Evolutionary conservation across 2,113 vertebrate species (phyloP).

Genomic region (Australoheros scitulus): DNA sequence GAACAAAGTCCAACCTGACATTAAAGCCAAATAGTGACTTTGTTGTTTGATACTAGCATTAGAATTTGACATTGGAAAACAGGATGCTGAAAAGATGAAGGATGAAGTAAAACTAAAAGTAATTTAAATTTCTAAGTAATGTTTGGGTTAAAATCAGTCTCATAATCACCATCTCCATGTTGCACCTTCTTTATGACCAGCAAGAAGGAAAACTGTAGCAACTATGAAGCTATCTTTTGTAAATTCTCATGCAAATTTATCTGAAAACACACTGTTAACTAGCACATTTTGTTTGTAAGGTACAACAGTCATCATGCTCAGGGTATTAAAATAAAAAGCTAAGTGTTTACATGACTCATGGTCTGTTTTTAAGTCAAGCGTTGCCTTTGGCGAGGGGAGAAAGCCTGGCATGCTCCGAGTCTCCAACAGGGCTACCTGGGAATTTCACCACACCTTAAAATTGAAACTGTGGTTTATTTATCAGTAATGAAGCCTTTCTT

Average conservation of each 20-base stretch:
- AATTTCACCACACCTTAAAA: slow-evolving; percentile 1
- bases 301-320: neutral
- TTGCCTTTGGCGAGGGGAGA: slow-evolving; percentile 17
- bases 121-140: too few relatives aligned
- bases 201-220: neutral
- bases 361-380: slow-evolving; percentile 5
- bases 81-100: neutral
- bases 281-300: neutral
- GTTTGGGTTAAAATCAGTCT: neutral
- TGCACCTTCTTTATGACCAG: neutral
- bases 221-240: neutral
- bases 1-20: neutral
- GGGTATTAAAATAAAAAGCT: slow-evolving; percentile 4
- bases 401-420: slow-evolving; percentile 1
- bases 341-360: neutral
- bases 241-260: neutral
- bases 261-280: neutral
- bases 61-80: neutral
- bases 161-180: neutral
- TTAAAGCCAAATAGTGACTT: neutral
- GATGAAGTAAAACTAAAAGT: neutral
- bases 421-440: neutral
- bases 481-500: neutral
- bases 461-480: neutral
- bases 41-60: neutral